Evolutionary conservation across 1,140 invertebrate species (phyloP).

Genomic region (Sitodiplosis mosellana): DNA sequence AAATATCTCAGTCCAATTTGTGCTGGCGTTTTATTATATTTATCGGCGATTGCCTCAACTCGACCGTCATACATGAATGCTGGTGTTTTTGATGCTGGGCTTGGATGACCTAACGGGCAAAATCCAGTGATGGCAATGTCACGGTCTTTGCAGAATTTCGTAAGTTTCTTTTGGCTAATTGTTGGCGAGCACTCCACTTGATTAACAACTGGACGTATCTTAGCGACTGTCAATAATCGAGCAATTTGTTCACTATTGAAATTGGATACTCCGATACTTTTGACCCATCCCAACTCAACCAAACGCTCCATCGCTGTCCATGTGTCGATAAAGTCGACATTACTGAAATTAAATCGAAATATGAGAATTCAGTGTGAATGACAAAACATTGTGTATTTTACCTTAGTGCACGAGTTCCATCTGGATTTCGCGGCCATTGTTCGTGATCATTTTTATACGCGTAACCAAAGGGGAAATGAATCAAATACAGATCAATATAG

Average conservation of each 20-base stretch:
- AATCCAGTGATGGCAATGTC: conserved; percentile 44
- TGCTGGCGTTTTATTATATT: conserved; percentile 42
- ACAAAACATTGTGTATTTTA: not conserved
- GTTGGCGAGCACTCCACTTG: conserved; percentile 51
- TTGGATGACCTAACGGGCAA: conserved; percentile 39
- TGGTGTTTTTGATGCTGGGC: conserved; percentile 8
- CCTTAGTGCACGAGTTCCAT: not conserved
- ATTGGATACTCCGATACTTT: conserved; percentile 59
- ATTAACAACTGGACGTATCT: conserved; percentile 6
- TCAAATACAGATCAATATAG: conserved; percentile 63
- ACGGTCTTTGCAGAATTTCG: conserved; percentile 34
- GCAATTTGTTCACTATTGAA: conserved; percentile 58
- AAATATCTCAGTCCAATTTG: conserved; percentile 46
- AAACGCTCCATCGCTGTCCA: conserved; percentile 60
- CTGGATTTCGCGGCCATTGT: not conserved
- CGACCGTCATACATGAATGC: conserved; percentile 10
- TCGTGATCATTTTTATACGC: not conserved
- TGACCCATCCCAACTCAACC: conserved; percentile 39
- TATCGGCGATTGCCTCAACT: conserved; percentile 29
- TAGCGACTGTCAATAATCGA: conserved; percentile 27
- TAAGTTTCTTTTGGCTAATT: conserved; percentile 39
- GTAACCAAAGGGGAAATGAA: conserved; percentile 44
- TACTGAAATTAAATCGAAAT: conserved; percentile 18
- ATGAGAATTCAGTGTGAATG: not conserved
- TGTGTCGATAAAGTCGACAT: conserved; percentile 57